Base-by-base conservation (phyloP, 1,140 invertebrate species). In the Drosophila bipectinata region DNA sequence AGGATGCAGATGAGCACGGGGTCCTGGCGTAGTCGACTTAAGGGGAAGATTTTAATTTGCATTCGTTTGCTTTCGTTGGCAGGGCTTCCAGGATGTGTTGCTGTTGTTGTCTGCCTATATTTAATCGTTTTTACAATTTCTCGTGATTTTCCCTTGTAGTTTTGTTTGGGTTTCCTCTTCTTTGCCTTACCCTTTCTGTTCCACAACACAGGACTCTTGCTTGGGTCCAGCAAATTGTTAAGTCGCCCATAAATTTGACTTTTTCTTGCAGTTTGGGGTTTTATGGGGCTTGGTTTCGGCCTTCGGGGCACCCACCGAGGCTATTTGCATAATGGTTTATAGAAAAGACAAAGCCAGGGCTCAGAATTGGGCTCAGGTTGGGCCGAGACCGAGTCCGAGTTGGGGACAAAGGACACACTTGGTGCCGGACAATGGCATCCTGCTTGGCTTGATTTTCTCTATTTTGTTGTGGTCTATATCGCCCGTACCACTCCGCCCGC, bases 161-260 rank as follows among this genome's bases (percentile, higher is more conserved):
- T 88, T 76, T 79, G 56, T 72, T 69, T 71, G 61, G 74, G n/a
- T 48, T 41, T 21, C 44, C 18, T 6, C 44, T 24, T 8, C 44
- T 47, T 18, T 45, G 28, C 41, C 4, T 7, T 37, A 39, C 61
- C 61, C 34, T 12, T 54, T 39, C 53, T 51, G 6, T 41, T 5
- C 39, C 5, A n/a, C 41, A 34, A 14, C 3, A 7, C 54, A 45
- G 30, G 34, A 62, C 61, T 44, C 34, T 45, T 34, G 61, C 45
- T 57, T 45, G 45, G 39, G 44, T 49, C 55, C 51, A 62, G 69
- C 72, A 82, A 87, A 90, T 90, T 90, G 87, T 90, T 90, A 90
- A 90, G 85, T 90, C 85, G 81, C 72, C 85, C 77, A 90, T 90
- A 90, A 90, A 90, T 90, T 90, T 90, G 87, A 85, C 85, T 90